These are phyloP conservation scores for Bactericera cockerelli DNA, from an alignment of 1,140 invertebrate genomes.

Conservation along the genomic window DNA sequence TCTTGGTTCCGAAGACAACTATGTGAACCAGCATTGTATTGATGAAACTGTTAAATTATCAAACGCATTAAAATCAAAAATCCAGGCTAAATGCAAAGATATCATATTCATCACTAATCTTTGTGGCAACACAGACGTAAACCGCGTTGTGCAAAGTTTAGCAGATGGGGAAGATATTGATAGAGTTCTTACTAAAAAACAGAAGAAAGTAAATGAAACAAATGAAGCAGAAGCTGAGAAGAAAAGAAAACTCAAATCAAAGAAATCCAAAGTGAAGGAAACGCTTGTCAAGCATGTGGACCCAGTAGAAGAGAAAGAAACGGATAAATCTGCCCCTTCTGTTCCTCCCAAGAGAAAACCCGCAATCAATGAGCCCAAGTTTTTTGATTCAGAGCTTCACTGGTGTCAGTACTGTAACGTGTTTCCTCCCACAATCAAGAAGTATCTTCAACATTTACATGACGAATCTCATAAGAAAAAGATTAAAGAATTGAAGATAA, in stretches of 20 bases:
- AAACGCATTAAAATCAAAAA: neutral
- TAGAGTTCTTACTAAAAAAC: neutral
- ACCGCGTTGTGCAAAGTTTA: constrained; percentile 4
- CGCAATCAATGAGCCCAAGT: neutral
- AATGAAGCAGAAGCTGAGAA: no score
- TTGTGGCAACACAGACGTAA: neutral
- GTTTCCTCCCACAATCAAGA: constrained; percentile 1
- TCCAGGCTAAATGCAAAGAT: constrained; percentile 1
- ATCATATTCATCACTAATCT: neutral
- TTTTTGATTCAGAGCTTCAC: constrained; percentile 5
- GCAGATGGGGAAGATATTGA: constrained; percentile 7
- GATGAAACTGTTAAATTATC: neutral
- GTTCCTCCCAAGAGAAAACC: neutral
- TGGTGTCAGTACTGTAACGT: constrained; percentile 2
- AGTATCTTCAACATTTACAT: constrained; percentile 6
- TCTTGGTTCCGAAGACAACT: neutral
- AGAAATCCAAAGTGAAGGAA: neutral
- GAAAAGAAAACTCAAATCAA: neutral
- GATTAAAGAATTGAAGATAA: neutral
- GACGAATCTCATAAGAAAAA: constrained; percentile 6
- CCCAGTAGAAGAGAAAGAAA: neutral
- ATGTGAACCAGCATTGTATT: constrained; percentile 5
- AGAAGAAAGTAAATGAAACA: neutral
- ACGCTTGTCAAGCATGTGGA: neutral
- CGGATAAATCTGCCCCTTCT: neutral